phyloP scores from a whole-genome alignment of 2,888 invertebrate species.

The Chloroclysta siterata region DNA sequence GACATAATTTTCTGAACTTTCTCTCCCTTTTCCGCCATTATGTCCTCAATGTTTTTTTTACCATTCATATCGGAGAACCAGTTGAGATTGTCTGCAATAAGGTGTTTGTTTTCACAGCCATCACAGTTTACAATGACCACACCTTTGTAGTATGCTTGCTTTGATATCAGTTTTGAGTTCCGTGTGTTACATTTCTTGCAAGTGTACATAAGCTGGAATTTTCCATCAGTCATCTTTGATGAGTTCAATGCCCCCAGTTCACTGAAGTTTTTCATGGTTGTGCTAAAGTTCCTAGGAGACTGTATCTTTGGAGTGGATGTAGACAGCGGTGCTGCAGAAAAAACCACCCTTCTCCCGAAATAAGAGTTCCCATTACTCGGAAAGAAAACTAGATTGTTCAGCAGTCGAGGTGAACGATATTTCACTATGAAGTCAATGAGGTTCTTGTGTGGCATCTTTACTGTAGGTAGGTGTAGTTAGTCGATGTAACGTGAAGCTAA shows the following conservation, averaged over 20 bases:
- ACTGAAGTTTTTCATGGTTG: conserved; percentile 56
- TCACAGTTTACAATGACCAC: conserved; percentile 96
- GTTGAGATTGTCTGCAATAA: conserved; percentile 97
- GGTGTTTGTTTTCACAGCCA: conserved; percentile 94
- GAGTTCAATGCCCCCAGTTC: conserved; percentile 55
- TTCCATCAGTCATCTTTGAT: conserved; percentile 71
- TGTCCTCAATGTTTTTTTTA: conserved; percentile 95
- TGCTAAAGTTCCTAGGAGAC: conserved; percentile 67
- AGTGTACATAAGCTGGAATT: conserved; percentile 91
- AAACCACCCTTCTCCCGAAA: conserved; percentile 68
- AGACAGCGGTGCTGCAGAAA: conserved; percentile 56
- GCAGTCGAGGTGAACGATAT: conserved; percentile 73
- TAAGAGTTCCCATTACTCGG: conserved; percentile 79
- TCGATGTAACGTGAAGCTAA: background rate
- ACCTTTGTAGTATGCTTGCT: conserved; percentile 93
- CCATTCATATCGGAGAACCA: conserved; percentile 95
- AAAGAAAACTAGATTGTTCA: conserved; percentile 75
- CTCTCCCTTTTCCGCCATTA: conserved; percentile 95
- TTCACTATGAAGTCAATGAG: conserved; percentile 77
- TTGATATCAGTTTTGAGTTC: conserved; percentile 92
- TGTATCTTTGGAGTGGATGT: conserved; percentile 65
- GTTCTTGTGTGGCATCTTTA: conserved; percentile 70
- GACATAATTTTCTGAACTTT: conserved; percentile 86
- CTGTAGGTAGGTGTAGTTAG: background rate
- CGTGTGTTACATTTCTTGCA: conserved; percentile 94